Evolutionary conservation across 2,113 vertebrate species (phyloP).

Genomic region (Ellobius talpinus): DNA sequence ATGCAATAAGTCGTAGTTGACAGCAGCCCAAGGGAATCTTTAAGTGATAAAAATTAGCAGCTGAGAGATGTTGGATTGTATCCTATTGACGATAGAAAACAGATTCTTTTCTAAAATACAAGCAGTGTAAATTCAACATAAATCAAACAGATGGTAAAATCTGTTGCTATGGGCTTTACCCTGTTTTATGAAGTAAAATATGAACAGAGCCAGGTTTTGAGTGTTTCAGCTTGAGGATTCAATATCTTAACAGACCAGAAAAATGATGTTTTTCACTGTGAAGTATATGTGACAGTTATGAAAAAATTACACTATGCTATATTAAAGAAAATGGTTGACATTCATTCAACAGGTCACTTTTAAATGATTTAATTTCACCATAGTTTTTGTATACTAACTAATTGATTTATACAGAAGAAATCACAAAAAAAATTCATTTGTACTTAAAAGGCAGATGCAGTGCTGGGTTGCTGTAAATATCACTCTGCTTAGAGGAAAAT

Average conservation of each 20-base stretch:
- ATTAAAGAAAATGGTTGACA: constrained; percentile 54
- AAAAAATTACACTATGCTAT: constrained; percentile 57
- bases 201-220: constrained; percentile 55
- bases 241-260: constrained; percentile 57
- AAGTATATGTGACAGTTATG: constrained; percentile 59
- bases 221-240: constrained; percentile 66
- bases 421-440: constrained; percentile 30
- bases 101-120: constrained; percentile 81
- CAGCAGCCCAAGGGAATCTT: constrained; percentile 86
- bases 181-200: constrained; percentile 74
- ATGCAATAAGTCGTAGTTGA: constrained; percentile 87
- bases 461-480: constrained; percentile 44
- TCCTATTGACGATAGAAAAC: constrained; percentile 81
- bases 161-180: constrained; percentile 81
- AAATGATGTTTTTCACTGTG: constrained; percentile 45
- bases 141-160: constrained; percentile 84
- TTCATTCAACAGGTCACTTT: constrained; percentile 32
- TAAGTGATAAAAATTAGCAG: constrained; percentile 85
- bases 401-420: constrained; percentile 43
- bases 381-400: constrained; percentile 49
- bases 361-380: constrained; percentile 54
- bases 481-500: background rate
- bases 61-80: constrained; percentile 80
- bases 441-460: constrained; percentile 18
- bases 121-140: constrained; percentile 80